These are phyloP conservation scores for Scolopax rusticola DNA, from an alignment of 2,797 vertebrate species.

Conservation along the genomic window DNA sequence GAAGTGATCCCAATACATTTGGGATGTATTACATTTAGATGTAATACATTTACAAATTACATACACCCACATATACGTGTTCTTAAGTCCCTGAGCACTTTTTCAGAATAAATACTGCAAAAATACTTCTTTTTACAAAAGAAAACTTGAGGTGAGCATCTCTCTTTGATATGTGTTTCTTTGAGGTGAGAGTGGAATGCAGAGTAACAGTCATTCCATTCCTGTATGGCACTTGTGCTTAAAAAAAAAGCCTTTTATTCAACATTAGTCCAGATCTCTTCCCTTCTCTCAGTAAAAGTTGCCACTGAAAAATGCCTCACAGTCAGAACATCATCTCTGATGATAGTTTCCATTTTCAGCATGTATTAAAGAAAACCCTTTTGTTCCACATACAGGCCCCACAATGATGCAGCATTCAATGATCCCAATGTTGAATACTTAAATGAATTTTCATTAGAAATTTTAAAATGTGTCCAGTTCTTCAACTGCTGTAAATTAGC, in stretches of 20 bases:
- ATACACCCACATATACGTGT: accelerated
- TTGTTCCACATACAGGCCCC: conserved; percentile 55
- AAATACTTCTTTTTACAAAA: not conserved
- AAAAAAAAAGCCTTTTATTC: not conserved
- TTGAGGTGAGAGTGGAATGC: not conserved
- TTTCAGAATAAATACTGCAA: not conserved
- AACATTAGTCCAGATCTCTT: not conserved
- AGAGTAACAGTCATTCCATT: not conserved
- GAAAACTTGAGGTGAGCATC: not conserved
- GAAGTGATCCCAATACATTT: not conserved
- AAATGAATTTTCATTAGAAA: not conserved
- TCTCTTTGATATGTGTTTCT: not conserved
- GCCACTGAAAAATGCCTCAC: conserved; percentile 20
- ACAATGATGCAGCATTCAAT: conserved; percentile 20
- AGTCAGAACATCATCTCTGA: conserved; percentile 4
- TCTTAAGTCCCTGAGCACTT: not conserved
- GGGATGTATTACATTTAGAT: too few species aligned
- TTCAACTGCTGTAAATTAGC: not conserved
- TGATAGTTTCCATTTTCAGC: conserved; percentile 69
- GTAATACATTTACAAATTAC: not conserved
- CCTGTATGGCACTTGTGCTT: not conserved
- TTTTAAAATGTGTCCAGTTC: not conserved
- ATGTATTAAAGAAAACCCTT: conserved; percentile 40
- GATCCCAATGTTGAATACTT: not conserved
- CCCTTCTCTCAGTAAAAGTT: not conserved